Base-by-base conservation (phyloP, 2,888 invertebrate genomes). In the Xylota sylvarum region DNA sequence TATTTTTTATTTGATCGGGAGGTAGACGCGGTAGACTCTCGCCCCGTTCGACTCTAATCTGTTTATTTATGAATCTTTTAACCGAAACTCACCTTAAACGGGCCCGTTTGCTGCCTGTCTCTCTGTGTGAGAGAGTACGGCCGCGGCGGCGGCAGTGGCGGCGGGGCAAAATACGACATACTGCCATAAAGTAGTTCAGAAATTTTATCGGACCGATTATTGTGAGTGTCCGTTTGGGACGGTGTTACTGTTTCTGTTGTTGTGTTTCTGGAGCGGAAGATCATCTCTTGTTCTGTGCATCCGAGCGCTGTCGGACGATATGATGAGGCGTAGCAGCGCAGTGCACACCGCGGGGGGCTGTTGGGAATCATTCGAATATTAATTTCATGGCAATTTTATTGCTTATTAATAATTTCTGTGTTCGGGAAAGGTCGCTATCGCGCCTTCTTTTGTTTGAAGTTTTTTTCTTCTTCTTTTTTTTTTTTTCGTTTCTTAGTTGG, bases 321-420 rank as follows among this genome's bases (percentile, higher is more conserved):
- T 60, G 27, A 35, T 69, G 55, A 76, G 64, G 48, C 64, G 69
- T 64, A 58, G 50, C 65, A 80, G 46, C 64, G 48, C 19, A 67
- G 17, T 9, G 37, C 76, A 50, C 82, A 50, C 82, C 65, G 64
- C 70, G 19, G 72, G 82, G 35, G 46, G 55, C 32, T 64, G 40
- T 64, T 72, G 40, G 40, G 90, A 91, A 91, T 91, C 91, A 92
- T 92, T 91, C 90, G 91, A 91, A 91, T 91, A 91, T 91, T 92
- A 91, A 91, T 92, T 91, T 91, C 91, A 91, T 92, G 92, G 91
- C 91, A 91, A 91, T 91, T 91, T 91, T 91, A 91, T 91, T 91
- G 90, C 91, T 91, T 91, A 91, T 92, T 91, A 92, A 91, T 90
- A 82, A 82, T 82, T 82, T 76, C 17, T 56, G 64, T 50, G 64